A percentile compares a stretch with the other conserved stretches of the same genome.
These are phyloP conservation scores for Chloroclysta siterata DNA, from an alignment of 2,888 invertebrate species.

Conservation along the genomic window DNA sequence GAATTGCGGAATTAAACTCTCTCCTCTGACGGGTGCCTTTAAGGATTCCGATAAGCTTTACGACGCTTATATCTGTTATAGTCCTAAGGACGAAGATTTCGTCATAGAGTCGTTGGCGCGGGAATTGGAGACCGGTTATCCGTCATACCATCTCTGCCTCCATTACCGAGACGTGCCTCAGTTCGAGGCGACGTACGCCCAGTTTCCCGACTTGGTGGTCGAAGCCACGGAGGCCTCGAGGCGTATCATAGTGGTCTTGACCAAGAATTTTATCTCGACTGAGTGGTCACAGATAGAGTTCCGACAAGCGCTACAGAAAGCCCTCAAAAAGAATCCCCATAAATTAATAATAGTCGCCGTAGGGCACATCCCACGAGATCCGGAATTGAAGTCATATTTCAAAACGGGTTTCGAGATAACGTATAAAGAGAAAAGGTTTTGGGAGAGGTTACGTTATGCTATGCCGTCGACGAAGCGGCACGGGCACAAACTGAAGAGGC, in stretches of 20 bases:
- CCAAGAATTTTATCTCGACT: slow-evolving; percentile 94
- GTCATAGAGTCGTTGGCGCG: slow-evolving; percentile 93
- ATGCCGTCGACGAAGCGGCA: slow-evolving; percentile 92
- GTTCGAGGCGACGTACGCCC: slow-evolving; percentile 88
- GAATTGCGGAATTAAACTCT: slow-evolving; percentile 93
- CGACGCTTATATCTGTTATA: slow-evolving; percentile 97
- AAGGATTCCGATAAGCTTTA: slow-evolving; percentile 95
- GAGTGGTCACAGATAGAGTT: slow-evolving; percentile 97
- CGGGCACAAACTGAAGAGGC: slow-evolving; percentile 81
- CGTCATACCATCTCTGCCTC: slow-evolving; percentile 93
- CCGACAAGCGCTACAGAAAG: slow-evolving; percentile 94
- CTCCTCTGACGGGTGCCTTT: slow-evolving; percentile 88
- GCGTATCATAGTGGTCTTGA: slow-evolving; percentile 94
- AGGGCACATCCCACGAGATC: slow-evolving; percentile 92
- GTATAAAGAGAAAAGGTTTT: slow-evolving; percentile 96
- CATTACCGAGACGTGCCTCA: slow-evolving; percentile 94
- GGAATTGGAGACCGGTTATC: slow-evolving; percentile 92
- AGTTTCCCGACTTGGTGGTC: slow-evolving; percentile 90
- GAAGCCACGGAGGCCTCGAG: slow-evolving; percentile 95
- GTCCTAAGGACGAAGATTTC: slow-evolving; percentile 95
- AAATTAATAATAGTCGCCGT: slow-evolving; percentile 94
- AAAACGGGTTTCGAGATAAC: slow-evolving; percentile 94
- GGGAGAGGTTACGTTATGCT: slow-evolving; percentile 96
- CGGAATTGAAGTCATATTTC: slow-evolving; percentile 94
- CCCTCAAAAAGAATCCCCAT: slow-evolving; percentile 92